These are phyloP conservation scores for Vollenhovia emeryi DNA, from an alignment of 1,140 invertebrate species.

Conservation along the genomic window DNA sequence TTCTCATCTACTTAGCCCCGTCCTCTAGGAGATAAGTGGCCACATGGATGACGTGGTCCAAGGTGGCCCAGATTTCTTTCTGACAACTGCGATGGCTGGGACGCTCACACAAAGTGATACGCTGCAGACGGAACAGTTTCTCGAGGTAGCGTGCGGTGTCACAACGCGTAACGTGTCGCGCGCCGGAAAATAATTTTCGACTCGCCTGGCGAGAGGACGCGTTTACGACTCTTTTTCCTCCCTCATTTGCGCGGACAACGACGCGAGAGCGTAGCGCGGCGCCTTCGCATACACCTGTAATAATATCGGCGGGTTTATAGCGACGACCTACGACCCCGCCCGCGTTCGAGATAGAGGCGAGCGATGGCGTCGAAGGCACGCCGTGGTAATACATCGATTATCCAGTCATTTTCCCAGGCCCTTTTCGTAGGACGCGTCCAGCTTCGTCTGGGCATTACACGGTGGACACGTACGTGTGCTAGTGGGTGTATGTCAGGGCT, in stretches of 20 bases:
- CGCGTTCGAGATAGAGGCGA: slow-evolving; percentile 55
- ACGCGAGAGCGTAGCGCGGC: slow-evolving; percentile 36
- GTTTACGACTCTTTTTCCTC: slow-evolving; percentile 63
- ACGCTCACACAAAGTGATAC: slow-evolving; percentile 15
- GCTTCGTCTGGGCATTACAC: slow-evolving; percentile 17
- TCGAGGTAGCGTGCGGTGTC: not conserved
- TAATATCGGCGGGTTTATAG: slow-evolving; percentile 71
- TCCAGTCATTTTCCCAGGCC: slow-evolving; percentile 72
- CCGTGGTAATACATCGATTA: slow-evolving; percentile 68
- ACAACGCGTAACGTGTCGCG: no score
- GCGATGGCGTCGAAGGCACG: slow-evolving; percentile 67
- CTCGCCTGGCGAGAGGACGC: slow-evolving; percentile 15
- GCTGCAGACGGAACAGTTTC: not conserved
- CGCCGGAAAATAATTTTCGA: slow-evolving; percentile 54
- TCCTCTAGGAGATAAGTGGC: slow-evolving; percentile 19
- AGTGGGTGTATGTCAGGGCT: slow-evolving; percentile 71
- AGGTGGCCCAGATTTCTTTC: slow-evolving; percentile 41
- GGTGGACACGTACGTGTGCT: slow-evolving; percentile 45
- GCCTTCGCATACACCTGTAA: slow-evolving; percentile 63
- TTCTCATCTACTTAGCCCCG: slow-evolving; percentile 23
- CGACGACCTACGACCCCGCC: slow-evolving; percentile 61
- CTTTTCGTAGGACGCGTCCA: slow-evolving; percentile 6
- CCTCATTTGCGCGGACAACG: slow-evolving; percentile 33
- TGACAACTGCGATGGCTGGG: not conserved
- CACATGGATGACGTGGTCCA: not conserved